Conservation (phyloP, 2,797 vertebrate genomes). For the Telmatherina bonti region DNA sequence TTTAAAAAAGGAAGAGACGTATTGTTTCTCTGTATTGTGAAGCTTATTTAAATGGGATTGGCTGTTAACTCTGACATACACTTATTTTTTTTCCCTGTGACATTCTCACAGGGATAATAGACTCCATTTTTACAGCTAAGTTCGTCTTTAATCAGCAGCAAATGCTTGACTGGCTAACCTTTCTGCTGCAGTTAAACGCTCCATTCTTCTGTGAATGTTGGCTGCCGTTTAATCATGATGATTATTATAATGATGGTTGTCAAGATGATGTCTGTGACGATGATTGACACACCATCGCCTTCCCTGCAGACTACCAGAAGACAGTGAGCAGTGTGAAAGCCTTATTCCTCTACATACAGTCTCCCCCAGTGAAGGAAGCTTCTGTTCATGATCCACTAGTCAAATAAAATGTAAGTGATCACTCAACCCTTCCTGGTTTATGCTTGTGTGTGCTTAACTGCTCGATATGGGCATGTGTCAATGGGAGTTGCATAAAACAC, state of each 20-base stretch:
- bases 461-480: not conserved
- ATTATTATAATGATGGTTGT: conserved; percentile 52
- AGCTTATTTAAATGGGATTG: conserved; percentile 17
- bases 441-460: not conserved
- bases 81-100: conserved; percentile 23
- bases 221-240: conserved; percentile 30
- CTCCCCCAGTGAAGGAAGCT: conserved; percentile 83
- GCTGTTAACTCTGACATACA: conserved; percentile 20
- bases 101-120: conserved; percentile 47
- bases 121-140: conserved; percentile 23
- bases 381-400: conserved; percentile 81
- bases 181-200: conserved; percentile 22
- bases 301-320: conserved; percentile 86
- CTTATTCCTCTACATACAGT: conserved; percentile 91
- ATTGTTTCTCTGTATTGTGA: conserved; percentile 9
- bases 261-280: conserved; percentile 37
- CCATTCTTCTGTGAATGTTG: conserved; percentile 38
- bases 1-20: conserved; percentile 8
- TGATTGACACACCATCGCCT: conserved; percentile 46
- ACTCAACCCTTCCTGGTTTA: not conserved
- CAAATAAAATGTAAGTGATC: conserved; percentile 48
- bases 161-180: conserved; percentile 39
- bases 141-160: conserved; percentile 45
- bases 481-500: not conserved
- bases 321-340: conserved; percentile 94